Evolutionary conservation across 2,888 invertebrate genomes (phyloP).

Genomic region (Cylindroiulus punctatus): DNA sequence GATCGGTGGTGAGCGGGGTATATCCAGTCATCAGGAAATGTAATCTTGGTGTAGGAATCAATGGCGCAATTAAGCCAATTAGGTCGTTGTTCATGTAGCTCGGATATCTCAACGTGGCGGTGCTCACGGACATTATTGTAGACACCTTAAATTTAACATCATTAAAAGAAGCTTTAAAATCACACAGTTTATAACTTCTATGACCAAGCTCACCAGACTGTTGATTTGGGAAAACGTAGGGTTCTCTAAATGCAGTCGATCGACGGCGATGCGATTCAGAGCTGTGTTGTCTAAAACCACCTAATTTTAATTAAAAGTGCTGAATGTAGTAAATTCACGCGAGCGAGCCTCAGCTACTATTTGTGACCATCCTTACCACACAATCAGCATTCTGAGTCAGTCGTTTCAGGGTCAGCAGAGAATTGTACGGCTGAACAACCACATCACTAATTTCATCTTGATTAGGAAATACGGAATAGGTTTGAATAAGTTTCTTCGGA

Average conservation of each 20-base stretch:
- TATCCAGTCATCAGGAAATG: constrained; percentile 99
- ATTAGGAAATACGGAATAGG: constrained; percentile 99
- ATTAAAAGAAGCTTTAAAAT: neutral
- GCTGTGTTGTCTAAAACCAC: constrained; percentile 97
- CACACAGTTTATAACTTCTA: neutral
- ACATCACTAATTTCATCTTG: constrained; percentile 96
- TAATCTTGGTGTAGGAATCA: constrained; percentile 96
- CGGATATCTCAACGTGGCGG: constrained; percentile 93
- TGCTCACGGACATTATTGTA: constrained; percentile 98
- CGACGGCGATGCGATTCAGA: constrained; percentile 89
- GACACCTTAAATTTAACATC: constrained; percentile 71
- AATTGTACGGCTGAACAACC: constrained; percentile 96
- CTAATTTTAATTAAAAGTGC: constrained; percentile 6
- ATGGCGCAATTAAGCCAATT: constrained; percentile 90
- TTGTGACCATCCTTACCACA: constrained; percentile 71
- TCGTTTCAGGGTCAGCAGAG: constrained; percentile 90
- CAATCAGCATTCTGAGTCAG: constrained; percentile 96
- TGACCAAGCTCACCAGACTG: constrained; percentile 73
- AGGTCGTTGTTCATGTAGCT: constrained; percentile 99
- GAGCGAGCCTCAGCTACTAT: neutral
- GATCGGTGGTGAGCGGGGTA: constrained; percentile 92
- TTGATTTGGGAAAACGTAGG: constrained; percentile 98
- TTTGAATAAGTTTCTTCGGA: constrained; percentile 97
- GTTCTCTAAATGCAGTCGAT: constrained; percentile 93
- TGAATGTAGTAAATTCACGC: neutral